Evolutionary conservation across 2,797 vertebrate species (phyloP).

Genomic region (Dendrocincla tyrannina): DNA sequence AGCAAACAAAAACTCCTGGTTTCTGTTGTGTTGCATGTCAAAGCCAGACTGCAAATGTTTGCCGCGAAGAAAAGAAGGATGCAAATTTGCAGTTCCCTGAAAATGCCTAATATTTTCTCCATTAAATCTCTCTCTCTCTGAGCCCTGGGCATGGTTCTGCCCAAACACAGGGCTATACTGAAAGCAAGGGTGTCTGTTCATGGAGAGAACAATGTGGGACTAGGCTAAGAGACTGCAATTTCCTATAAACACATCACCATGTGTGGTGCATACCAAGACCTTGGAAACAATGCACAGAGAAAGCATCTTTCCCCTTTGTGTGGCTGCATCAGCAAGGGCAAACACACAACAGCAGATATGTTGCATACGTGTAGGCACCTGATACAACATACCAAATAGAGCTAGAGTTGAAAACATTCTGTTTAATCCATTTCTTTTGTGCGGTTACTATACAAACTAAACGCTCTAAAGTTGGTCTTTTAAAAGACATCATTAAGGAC

Average conservation of each 20-base stretch:
- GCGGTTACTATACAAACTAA: neutral
- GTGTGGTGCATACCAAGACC: neutral
- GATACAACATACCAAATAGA: neutral
- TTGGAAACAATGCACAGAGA: neutral
- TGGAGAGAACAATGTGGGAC: neutral
- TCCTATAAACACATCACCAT: neutral
- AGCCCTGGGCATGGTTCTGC: neutral
- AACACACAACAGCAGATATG: neutral
- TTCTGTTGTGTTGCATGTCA: neutral
- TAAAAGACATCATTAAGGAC: neutral
- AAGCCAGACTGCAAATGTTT: neutral
- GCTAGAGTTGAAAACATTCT: neutral
- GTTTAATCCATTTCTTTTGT: neutral
- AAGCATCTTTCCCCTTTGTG: neutral
- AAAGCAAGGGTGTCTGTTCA: neutral
- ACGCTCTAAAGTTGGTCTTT: neutral
- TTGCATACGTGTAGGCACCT: neutral
- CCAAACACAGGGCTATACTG: neutral
- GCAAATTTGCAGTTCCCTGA: neutral
- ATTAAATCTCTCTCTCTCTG: neutral
- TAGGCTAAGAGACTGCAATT: neutral
- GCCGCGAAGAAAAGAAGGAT: neutral
- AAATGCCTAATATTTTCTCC: neutral
- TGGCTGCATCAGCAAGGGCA: neutral
- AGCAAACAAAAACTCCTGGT: neutral